phyloP scores from a whole-genome alignment of 2,797 vertebrate genomes.

The Erpetoichthys calabaricus region DNA sequence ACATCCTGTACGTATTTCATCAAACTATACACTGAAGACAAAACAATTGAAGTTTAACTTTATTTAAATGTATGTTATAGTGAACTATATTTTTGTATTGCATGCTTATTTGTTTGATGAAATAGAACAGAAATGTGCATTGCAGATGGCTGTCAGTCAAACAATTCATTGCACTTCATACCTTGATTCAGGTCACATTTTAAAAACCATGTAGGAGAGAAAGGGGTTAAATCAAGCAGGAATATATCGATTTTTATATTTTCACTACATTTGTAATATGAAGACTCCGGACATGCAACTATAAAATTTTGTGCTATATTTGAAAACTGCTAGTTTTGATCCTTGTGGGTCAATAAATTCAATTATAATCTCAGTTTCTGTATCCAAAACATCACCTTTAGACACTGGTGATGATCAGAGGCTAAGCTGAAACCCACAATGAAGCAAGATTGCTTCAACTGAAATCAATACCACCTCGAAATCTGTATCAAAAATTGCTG shows the following conservation, averaged over 20 bases:
- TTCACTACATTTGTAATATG: conserved; percentile 8
- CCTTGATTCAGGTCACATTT: background rate
- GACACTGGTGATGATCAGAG: conserved; percentile 42
- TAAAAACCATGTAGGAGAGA: background rate
- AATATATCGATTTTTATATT: conserved; percentile 10
- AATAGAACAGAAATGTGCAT: too few relatives aligned
- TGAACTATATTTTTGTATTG: too few relatives aligned
- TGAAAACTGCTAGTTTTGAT: conserved; percentile 29
- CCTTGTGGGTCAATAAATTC: conserved; percentile 27
- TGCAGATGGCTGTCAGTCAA: too few relatives aligned
- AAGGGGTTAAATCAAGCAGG: conserved; percentile 7
- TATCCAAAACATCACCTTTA: conserved; percentile 38
- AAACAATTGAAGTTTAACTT: too few relatives aligned
- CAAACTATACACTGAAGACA: too few relatives aligned
- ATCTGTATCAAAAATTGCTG: conserved; percentile 47
- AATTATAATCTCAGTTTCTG: conserved; percentile 21
- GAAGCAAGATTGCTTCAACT: conserved; percentile 56
- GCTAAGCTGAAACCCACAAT: conserved; percentile 58
- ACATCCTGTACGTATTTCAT: too few relatives aligned
- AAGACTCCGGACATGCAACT: conserved; percentile 28
- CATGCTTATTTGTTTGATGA: too few relatives aligned
- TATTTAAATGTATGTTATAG: too few relatives aligned
- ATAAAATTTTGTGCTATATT: conserved; percentile 42
- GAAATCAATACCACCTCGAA: conserved; percentile 74
- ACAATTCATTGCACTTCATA: too few relatives aligned